Evolutionary conservation across 53 echinoderm and acorn worm species (phyloP).

Genomic region (Paracentrotus lividus): DNA sequence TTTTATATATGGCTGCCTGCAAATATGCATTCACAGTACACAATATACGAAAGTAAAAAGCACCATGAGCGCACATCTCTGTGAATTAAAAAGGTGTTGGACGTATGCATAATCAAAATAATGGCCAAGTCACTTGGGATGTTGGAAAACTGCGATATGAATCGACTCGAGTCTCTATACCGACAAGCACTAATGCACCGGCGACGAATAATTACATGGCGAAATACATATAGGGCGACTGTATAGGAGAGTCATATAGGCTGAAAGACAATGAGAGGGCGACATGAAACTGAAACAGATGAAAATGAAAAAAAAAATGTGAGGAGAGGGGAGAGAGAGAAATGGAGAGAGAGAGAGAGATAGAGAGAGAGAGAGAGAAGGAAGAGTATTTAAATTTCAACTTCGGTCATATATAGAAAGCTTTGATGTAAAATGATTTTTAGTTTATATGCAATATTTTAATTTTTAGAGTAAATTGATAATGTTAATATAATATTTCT

Average conservation of each 20-base stretch:
- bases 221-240: background rate
- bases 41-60: background rate
- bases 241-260: background rate
- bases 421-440: no score
- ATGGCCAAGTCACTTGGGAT: constrained; percentile 44
- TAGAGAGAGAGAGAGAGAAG: background rate
- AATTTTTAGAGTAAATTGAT: no score
- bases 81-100: constrained; percentile 45
- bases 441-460: no score
- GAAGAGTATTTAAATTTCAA: no score
- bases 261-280: background rate
- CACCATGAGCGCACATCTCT: constrained; percentile 25
- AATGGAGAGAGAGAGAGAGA: background rate
- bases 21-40: background rate
- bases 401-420: no score
- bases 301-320: background rate
- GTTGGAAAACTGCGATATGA: background rate
- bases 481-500: no score
- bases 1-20: no score
- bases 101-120: constrained; percentile 48
- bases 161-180: background rate
- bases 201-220: constrained; percentile 32
- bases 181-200: background rate
- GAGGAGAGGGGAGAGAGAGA: background rate
- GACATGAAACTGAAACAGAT: background rate